Base-by-base conservation (phyloP, 2,888 invertebrate genomes). In the Idaea aversata region DNA sequence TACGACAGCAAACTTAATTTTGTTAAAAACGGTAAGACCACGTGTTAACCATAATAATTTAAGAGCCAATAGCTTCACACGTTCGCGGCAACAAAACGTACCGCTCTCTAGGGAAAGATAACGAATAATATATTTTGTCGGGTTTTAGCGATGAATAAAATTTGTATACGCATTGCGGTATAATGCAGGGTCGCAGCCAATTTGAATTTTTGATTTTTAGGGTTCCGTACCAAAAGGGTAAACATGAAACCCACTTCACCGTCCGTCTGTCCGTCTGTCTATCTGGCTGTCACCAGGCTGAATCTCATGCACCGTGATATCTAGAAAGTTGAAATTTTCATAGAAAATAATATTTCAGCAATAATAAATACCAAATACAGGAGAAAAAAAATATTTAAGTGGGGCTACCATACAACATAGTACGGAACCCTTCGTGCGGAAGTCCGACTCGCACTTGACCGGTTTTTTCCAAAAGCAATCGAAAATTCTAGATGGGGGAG, bases 111-210 rank as follows among this genome's bases (percentile, higher is more conserved):
- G 88, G 84, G 88, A 76, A 78, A 86, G 88, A 89, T 90, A 88
- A 84, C 84, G 85, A 81, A 85, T 87, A 90, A 90, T 88, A 87
- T 88, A 90, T 88, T 89, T 88, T 81, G 83, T 77, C 80, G 85
- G 82, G 80, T 84, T 86, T 84, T 84, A 83, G 81, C 81, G 65
- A 81, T 68, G 68, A 76, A 82, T 80, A 73, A 72, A 59, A 59
- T 25, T 59, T 59, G 61, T 71, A 70, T 84, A 86, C 87, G 87
- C 87, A 88, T 70, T 88, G 87, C 87, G 87, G 85, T 76, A 84
- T 79, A 77, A 80, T 80, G 81, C 81, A 79, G 79, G 66, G 63
- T 63, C 63, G 65, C 63, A 65, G 57, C 67, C 69, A 69, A 64
- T 61, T 66, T 67, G 66, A 68, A 69, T 67, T 69, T 71, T 68